Conservation (phyloP, 2,113 vertebrate species). For the Indicator indicator region DNA sequence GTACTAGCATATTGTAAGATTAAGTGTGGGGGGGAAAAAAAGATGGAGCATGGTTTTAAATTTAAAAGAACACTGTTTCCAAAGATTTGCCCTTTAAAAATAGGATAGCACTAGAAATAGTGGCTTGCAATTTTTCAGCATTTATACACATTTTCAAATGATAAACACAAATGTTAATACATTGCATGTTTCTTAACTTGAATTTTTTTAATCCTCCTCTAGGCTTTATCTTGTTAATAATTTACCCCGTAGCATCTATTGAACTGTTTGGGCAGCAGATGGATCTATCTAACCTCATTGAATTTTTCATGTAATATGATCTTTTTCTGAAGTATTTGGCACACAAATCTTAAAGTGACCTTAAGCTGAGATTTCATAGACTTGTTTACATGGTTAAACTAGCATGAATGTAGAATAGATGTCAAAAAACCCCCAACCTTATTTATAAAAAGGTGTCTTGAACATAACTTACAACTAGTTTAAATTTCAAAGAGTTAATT, state of each 20-base stretch:
- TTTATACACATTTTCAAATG: constrained; percentile 34
- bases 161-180: constrained; percentile 4
- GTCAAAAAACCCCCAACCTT: neutral
- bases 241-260: neutral
- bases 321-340: constrained; percentile 19
- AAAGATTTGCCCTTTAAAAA: constrained; percentile 16
- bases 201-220: constrained; percentile 29
- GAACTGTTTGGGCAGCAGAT: neutral
- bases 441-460: constrained; percentile 26
- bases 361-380: constrained; percentile 14
- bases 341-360: constrained; percentile 32
- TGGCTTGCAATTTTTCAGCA: neutral
- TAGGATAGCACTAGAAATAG: constrained; percentile 2
- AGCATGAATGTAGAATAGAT: neutral
- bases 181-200: constrained; percentile 27
- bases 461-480: neutral
- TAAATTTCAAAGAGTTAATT: neutral
- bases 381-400: constrained; percentile 37
- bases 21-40: neutral
- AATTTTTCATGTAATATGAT: constrained; percentile 1
- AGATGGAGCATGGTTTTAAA: constrained; percentile 50
- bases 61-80: neutral
- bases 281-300: neutral
- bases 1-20: constrained; percentile 1
- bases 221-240: constrained; percentile 16